Conservation (phyloP, 2,888 invertebrate genomes). For the Chalcis sispes region DNA sequence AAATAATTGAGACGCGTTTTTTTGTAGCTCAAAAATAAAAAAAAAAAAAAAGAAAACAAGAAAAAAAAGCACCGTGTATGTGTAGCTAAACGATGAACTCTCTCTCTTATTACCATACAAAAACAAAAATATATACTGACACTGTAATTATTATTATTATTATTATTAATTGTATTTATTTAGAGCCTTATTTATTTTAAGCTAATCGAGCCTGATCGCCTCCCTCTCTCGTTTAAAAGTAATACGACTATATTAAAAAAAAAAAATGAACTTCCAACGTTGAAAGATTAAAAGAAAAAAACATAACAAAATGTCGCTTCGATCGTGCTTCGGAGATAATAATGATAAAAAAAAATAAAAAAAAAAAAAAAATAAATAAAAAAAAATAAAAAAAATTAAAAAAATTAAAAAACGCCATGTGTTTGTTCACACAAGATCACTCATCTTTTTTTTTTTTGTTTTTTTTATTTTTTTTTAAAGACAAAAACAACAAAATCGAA, state of each 20-base stretch:
- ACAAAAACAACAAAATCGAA: conserved; percentile 34
- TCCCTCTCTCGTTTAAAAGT: no score
- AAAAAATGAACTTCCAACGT: neutral
- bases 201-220: neutral
- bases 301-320: neutral
- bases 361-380: no score
- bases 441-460: no score
- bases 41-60: neutral
- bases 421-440: no score
- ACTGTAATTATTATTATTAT: conserved; percentile 41
- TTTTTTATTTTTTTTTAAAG: neutral
- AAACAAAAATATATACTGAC: no score
- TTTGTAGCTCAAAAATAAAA: neutral
- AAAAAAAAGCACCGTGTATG: neutral
- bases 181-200: conserved; percentile 63
- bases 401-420: no score
- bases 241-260: no score
- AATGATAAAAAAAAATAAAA: no score
- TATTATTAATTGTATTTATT: conserved; percentile 67
- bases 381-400: no score
- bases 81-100: conserved; percentile 4
- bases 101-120: no score
- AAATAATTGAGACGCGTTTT: neutral
- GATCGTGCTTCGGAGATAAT: neutral
- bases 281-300: neutral